Percentiles rank a stretch among this genome's conserved stretches.
Conservation (phyloP, 2,113 vertebrate genomes). For the Hiodon tergisus region DNA sequence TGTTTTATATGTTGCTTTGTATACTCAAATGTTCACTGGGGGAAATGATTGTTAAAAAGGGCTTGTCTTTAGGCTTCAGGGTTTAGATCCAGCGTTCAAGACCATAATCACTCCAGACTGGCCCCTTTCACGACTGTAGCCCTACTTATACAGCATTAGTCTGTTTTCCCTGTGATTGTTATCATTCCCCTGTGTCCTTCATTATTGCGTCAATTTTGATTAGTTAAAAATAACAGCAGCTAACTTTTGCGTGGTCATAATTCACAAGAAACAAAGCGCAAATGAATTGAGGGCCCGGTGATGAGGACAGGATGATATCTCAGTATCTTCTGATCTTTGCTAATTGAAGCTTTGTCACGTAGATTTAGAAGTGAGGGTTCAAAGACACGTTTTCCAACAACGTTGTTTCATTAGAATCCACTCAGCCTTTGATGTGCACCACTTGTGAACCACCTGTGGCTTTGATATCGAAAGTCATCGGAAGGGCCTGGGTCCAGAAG, state of each 20-base stretch:
- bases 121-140: neutral
- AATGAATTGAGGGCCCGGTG: constrained; percentile 27
- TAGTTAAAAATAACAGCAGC: constrained; percentile 59
- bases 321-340: constrained; percentile 64
- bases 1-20: too few species aligned
- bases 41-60: neutral
- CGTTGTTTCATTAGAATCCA: constrained; percentile 69
- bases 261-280: constrained; percentile 39
- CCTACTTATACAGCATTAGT: constrained; percentile 36
- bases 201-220: constrained; percentile 29
- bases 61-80: neutral
- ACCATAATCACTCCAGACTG: neutral
- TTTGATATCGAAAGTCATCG: constrained; percentile 76
- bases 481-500: neutral
- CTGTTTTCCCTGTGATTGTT: constrained; percentile 47
- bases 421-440: constrained; percentile 79
- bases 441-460: constrained; percentile 73
- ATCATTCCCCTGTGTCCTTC: constrained; percentile 31
- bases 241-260: constrained; percentile 47
- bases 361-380: constrained; percentile 71
- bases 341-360: constrained; percentile 80
- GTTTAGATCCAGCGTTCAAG: neutral
- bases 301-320: constrained; percentile 26
- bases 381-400: constrained; percentile 75
- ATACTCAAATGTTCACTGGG: too few species aligned